phyloP scores from a whole-genome alignment of 1,140 invertebrate species.

The Lordiphosa collinella region DNA sequence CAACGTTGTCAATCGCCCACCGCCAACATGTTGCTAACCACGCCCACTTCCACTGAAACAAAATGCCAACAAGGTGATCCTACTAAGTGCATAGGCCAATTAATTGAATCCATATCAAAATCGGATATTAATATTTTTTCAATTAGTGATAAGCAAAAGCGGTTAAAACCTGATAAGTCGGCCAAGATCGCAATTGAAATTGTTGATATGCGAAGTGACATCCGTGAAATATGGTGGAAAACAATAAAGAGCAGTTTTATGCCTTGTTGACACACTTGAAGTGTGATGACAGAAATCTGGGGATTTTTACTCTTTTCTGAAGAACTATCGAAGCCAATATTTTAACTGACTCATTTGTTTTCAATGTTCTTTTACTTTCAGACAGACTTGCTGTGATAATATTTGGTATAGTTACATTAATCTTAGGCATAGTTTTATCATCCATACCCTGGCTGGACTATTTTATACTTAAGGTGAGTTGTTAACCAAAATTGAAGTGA shows the following conservation, averaged over 20 bases:
- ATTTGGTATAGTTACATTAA: slow-evolving; percentile 88
- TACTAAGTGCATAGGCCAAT: slow-evolving; percentile 34
- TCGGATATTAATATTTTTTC: slow-evolving; percentile 26
- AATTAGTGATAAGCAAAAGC: slow-evolving; percentile 43
- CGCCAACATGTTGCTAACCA: slow-evolving; percentile 33
- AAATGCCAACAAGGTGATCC: slow-evolving; percentile 54
- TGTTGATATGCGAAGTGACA: slow-evolving; percentile 38
- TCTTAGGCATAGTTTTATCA: slow-evolving; percentile 88
- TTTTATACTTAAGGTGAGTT: slow-evolving; percentile 88
- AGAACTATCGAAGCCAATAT: no score
- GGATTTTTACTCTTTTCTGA: background rate
- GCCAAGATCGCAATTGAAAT: slow-evolving; percentile 31
- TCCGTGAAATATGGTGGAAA: slow-evolving; percentile 41
- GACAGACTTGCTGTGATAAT: slow-evolving; percentile 88
- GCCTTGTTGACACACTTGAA: slow-evolving; percentile 2
- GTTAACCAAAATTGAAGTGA: background rate
- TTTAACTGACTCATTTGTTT: no score
- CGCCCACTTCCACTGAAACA: slow-evolving; percentile 31
- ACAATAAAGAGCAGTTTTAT: slow-evolving; percentile 31
- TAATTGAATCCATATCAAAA: slow-evolving; percentile 6
- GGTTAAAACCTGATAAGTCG: slow-evolving; percentile 33
- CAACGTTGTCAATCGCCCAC: slow-evolving; percentile 20
- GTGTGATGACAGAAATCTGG: background rate
- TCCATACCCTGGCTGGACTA: slow-evolving; percentile 92
- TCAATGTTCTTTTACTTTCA: slow-evolving; percentile 81